phyloP scores from a whole-genome alignment of 2,113 vertebrate species.

The Brienomyrus brachyistius region DNA sequence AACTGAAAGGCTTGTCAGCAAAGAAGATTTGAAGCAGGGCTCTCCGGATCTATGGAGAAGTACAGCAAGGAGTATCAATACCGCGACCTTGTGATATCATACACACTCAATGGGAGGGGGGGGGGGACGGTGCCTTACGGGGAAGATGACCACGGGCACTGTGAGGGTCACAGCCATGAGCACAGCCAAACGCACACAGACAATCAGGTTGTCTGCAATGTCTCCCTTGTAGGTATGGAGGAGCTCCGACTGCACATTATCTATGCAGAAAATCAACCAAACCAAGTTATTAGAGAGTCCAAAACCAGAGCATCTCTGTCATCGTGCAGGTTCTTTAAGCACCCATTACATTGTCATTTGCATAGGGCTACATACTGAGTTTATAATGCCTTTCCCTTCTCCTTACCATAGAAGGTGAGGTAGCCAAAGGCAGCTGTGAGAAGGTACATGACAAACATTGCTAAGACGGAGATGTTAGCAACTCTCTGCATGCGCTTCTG shows the following conservation, averaged over 20 bases:
- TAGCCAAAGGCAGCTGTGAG: not conserved
- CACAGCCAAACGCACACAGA: not conserved
- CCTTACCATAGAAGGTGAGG: not conserved
- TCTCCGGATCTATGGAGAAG: not conserved
- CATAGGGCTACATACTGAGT: not conserved
- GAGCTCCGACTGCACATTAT: not conserved
- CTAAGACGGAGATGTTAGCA: not conserved
- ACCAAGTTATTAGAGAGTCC: not conserved
- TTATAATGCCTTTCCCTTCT: not conserved
- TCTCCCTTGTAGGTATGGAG: not conserved
- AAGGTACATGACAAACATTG: not conserved
- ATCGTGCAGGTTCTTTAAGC: not conserved
- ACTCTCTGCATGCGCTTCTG: not conserved
- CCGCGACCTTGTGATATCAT: not conserved
- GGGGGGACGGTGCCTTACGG: not conserved
- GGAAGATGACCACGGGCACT: not conserved
- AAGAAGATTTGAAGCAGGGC: not conserved
- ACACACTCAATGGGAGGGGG: not conserved
- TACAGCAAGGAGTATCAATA: not conserved
- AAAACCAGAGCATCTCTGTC: not conserved
- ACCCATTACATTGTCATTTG: too few relatives aligned
- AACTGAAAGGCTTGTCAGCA: slow-evolving; percentile 56
- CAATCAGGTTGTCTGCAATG: not conserved
- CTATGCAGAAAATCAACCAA: not conserved
- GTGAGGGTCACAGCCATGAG: not conserved